These are phyloP conservation scores for Enteromius argenteus DNA, from an alignment of 2,797 vertebrate genomes.

Conservation along the genomic window DNA sequence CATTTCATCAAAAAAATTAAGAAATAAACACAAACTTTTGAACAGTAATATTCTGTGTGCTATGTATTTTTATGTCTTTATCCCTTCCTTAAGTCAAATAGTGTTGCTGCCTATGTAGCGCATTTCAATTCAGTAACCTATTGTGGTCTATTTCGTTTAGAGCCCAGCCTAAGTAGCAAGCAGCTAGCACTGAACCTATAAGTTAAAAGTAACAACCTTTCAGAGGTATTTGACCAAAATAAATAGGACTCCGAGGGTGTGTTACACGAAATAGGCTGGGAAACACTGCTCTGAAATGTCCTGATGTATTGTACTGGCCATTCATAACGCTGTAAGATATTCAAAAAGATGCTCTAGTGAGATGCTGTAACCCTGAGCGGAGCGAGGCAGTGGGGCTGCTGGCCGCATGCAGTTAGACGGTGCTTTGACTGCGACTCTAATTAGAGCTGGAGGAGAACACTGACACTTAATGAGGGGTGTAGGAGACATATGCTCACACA, in stretches of 20 bases:
- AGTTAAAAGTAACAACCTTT: background rate
- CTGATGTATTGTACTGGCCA: background rate
- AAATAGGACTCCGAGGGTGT: background rate
- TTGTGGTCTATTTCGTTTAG: background rate
- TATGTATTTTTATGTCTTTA: background rate
- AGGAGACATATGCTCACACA: constrained; percentile 48
- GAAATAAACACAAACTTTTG: background rate
- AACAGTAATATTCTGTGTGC: background rate
- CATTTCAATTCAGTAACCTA: background rate
- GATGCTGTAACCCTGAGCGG: background rate
- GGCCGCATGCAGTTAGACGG: constrained; percentile 10
- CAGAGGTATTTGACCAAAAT: background rate
- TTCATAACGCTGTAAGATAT: constrained; percentile 5
- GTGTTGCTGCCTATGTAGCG: too few relatives aligned
- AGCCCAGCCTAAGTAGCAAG: background rate
- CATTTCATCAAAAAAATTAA: too few relatives aligned
- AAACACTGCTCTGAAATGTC: background rate
- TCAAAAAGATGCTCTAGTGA: constrained; percentile 20
- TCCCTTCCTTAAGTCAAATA: background rate
- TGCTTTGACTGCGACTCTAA: constrained; percentile 52
- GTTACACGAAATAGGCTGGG: background rate
- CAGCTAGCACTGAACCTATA: background rate
- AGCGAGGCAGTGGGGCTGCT: constrained; percentile 32
- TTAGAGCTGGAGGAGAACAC: constrained; percentile 50
- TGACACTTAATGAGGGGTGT: constrained; percentile 54